Percentiles rank a stretch among this genome's conserved stretches.
Conservation (phyloP, 2,797 vertebrate genomes). For the Sebastes reedi region DNA sequence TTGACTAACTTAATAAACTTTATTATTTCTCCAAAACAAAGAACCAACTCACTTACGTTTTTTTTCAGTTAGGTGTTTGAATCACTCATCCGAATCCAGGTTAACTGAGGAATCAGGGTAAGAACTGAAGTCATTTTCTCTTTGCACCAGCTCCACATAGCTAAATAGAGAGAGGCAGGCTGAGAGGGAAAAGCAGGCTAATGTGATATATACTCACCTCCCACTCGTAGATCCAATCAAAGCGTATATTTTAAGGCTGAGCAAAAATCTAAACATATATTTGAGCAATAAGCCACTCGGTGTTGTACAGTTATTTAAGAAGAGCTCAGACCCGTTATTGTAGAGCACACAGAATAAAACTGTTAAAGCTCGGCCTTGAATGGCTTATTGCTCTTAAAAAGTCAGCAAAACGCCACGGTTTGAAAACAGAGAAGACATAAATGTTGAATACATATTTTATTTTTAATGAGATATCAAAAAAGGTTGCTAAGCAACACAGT, state of each 20-base stretch:
- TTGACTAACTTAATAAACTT: background rate
- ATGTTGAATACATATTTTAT: constrained; percentile 29
- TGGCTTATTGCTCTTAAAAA: constrained; percentile 19
- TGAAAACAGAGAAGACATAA: constrained; percentile 15
- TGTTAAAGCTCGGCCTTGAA: background rate
- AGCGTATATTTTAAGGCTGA: background rate
- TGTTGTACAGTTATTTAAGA: background rate
- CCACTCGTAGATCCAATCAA: constrained; percentile 1
- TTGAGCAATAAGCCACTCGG: background rate
- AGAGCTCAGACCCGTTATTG: background rate
- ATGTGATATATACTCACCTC: constrained; percentile 1
- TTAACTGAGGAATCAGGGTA: background rate
- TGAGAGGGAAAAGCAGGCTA: background rate
- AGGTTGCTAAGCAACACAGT: constrained; percentile 28
- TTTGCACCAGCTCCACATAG: background rate
- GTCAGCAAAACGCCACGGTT: background rate
- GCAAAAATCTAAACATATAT: constrained; percentile 7
- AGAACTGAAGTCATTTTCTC: background rate
- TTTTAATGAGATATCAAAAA: constrained; percentile 23
- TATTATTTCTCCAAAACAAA: background rate
- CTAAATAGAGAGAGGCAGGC: background rate
- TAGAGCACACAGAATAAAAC: background rate
- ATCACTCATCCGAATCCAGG: background rate
- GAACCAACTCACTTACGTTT: background rate
- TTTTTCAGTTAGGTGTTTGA: background rate